phyloP scores from a whole-genome alignment of 2,888 invertebrate genomes.

The Coenonympha arcania region DNA sequence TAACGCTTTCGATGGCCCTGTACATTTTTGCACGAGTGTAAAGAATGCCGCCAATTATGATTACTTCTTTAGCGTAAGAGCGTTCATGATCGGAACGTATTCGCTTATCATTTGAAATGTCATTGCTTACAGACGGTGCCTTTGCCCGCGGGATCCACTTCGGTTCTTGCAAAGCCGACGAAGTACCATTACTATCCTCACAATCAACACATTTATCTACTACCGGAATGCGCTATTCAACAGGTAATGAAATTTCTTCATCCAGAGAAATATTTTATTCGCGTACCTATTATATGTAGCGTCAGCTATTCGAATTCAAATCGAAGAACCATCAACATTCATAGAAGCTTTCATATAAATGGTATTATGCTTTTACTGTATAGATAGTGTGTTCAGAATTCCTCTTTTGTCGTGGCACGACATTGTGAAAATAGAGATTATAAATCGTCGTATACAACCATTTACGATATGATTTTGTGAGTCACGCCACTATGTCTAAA shows the following conservation, averaged over 20 bases:
- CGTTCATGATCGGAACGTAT: conserved; percentile 21
- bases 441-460: too few relatives aligned
- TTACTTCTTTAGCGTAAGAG: conserved; percentile 6
- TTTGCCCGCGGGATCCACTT: conserved; percentile 78
- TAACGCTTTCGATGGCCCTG: conserved; percentile 44
- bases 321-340: not conserved
- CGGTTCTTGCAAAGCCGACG: conserved; percentile 86
- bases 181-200: conserved; percentile 96
- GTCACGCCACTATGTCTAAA: too few relatives aligned
- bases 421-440: too few relatives aligned
- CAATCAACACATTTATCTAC: conserved; percentile 91
- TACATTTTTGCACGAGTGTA: conserved; percentile 32
- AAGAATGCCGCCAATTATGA: too few relatives aligned
- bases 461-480: too few relatives aligned
- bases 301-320: not conserved
- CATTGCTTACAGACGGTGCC: conserved; percentile 78
- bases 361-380: not conserved
- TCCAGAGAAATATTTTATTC: conserved; percentile 3
- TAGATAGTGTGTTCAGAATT: too few relatives aligned
- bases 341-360: conserved; percentile 1
- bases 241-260: conserved; percentile 72
- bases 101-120: conserved; percentile 15
- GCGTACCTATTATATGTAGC: not conserved
- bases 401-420: too few relatives aligned
- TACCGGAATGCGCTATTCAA: conserved; percentile 95